A percentile compares a stretch with the other conserved stretches of the same genome.
These are phyloP conservation scores for Contarinia nasturtii DNA, from an alignment of 1,140 invertebrate species.

Conservation along the genomic window DNA sequence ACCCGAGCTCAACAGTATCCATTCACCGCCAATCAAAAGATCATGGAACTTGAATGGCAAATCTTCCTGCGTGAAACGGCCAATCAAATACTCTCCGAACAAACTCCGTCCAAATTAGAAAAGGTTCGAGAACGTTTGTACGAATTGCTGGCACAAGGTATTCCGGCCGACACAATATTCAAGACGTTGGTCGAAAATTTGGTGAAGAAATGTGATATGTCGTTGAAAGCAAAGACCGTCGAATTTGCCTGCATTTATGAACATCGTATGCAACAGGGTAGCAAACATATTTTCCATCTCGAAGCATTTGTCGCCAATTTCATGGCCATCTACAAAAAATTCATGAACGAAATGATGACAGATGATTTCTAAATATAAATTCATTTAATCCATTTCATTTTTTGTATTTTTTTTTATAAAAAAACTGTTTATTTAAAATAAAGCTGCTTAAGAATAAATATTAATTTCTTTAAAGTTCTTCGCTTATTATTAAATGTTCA, in stretches of 20 bases:
- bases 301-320: slow-evolving; percentile 94
- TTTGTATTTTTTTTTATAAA: too few relatives aligned
- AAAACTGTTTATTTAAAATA: too few relatives aligned
- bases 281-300: slow-evolving; percentile 90
- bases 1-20: slow-evolving; percentile 85
- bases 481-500: too few relatives aligned
- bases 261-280: slow-evolving; percentile 71
- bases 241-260: slow-evolving; percentile 75
- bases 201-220: slow-evolving; percentile 74
- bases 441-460: too few relatives aligned
- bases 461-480: too few relatives aligned
- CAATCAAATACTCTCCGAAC: slow-evolving; percentile 69
- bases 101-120: slow-evolving; percentile 65
- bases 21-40: slow-evolving; percentile 61
- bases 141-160: slow-evolving; percentile 83
- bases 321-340: slow-evolving; percentile 74
- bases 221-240: slow-evolving; percentile 70
- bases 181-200: slow-evolving; percentile 70
- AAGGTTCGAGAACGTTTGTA: slow-evolving; percentile 78
- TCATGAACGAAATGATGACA: neutral
- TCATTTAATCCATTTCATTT: too few relatives aligned
- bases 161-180: slow-evolving; percentile 88
- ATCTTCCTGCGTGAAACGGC: slow-evolving; percentile 75
- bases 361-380: neutral
- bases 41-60: slow-evolving; percentile 87